Percentiles rank a stretch among this genome's conserved stretches.
phyloP scores from a whole-genome alignment of 1,140 invertebrate species.

The Leucophenga varia region DNA sequence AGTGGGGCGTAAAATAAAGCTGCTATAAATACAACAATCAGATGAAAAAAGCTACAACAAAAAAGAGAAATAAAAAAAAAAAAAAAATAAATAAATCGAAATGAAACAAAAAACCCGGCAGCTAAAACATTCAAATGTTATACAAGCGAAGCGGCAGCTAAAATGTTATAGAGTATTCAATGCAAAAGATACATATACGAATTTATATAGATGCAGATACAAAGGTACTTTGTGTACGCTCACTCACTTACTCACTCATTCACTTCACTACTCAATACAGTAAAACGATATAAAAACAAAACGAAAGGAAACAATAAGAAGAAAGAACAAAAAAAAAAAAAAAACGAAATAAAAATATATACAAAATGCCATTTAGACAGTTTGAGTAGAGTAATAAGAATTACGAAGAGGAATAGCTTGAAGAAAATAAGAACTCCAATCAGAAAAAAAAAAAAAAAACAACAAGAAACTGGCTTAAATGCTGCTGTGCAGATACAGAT shows the following conservation, averaged over 20 bases:
- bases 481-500: too few relatives aligned
- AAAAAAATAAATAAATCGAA: conserved; percentile 7
- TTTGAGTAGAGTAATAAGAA: not conserved
- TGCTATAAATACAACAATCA: conserved; percentile 17
- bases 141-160: conserved; percentile 32
- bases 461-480: not conserved
- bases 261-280: too few relatives aligned
- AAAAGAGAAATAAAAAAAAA: conserved; percentile 5
- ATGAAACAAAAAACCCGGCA: conserved; percentile 32
- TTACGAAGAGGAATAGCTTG: not conserved
- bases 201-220: too few relatives aligned
- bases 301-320: too few relatives aligned
- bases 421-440: conserved; percentile 1
- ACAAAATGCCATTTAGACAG: conserved; percentile 3
- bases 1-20: conserved; percentile 7
- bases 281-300: too few relatives aligned
- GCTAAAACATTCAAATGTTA: conserved; percentile 51
- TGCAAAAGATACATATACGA: too few relatives aligned
- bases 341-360: not conserved
- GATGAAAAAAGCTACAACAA: too few relatives aligned
- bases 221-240: too few relatives aligned
- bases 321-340: too few relatives aligned
- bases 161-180: too few relatives aligned
- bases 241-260: too few relatives aligned
- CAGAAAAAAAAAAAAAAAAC: conserved; percentile 25